Conservation (phyloP, 2,888 invertebrate genomes). For the Drosophila maculinotata region DNA sequence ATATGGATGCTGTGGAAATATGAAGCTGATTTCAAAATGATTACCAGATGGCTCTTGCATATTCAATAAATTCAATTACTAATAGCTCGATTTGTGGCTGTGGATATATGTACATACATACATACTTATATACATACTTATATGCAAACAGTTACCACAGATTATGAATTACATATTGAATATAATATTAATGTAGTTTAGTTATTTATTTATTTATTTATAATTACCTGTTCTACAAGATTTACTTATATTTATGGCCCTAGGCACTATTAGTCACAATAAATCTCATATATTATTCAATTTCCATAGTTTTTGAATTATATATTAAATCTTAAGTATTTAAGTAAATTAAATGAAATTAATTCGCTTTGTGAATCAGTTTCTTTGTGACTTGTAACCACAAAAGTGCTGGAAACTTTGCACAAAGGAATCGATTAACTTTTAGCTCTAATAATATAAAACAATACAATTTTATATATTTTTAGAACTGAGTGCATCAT, state of each 20-base stretch:
- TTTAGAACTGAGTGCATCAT: no score
- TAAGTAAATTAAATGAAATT: no score
- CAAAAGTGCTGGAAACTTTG: not conserved
- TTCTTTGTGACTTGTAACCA: no score
- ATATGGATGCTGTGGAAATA: conserved; percentile 39
- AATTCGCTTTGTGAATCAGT: no score
- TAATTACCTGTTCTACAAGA: no score
- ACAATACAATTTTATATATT: no score
- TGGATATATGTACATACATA: not conserved
- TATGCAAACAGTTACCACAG: not conserved
- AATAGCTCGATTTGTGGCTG: conserved; percentile 2
- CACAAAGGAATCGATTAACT: not conserved
- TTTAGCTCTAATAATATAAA: not conserved
- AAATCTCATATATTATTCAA: no score
- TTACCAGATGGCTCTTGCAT: conserved; percentile 34
- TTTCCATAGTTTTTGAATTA: no score
- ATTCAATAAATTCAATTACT: conserved; percentile 26
- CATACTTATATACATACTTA: not conserved
- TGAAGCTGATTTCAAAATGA: conserved; percentile 56
- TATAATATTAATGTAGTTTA: not conserved
- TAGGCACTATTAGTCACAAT: no score
- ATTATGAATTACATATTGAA: conserved; percentile 14
- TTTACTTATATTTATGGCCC: no score
- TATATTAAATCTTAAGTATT: no score
- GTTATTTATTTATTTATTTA: no score